Evolutionary conservation across 2,888 invertebrate species (phyloP), one percentile per base, ranked within the genome.

Genomic region (Rhagophthalmus giganteus): DNA sequence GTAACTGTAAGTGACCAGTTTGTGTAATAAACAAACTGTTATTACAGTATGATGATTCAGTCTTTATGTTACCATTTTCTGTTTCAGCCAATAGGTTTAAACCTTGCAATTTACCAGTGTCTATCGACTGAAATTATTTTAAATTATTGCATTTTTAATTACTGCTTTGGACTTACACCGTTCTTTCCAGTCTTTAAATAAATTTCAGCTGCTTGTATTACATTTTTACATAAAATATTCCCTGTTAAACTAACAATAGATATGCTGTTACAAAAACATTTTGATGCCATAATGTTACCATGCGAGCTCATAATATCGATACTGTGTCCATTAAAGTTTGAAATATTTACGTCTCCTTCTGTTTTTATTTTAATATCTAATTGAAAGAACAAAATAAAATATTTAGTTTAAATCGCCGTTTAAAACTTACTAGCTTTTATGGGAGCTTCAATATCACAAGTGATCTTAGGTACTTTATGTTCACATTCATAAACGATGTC

Each of bases 341-440:
- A 62, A 6, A 72, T 55, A 44, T 50, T 54, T 42, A 73, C 62
- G 42, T 62, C 60, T 6, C 69, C 67, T n/a, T n/a, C n/a, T 37
- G 55, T 54, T 15, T 51, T 31, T 25, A 67, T 65, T 24, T 55
- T 55, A 35, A 60, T 24, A 64, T 30, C 10, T 16, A 45, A 34
- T 28, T 27, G 7, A 6, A 25, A 8, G 9, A 3, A 33, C 16
- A 11, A 3, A 16, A 47, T 14, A 40, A 20, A 25, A 16, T 16
- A 12, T 37, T 14, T 15, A 15, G n/a, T n/a, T n/a, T n/a, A n/a
- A n/a, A n/a, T 11, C 6, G 2, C 14, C 27, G 16, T 30, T 8
- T 35, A 15, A 28, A 32, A 61, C 64, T 55, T 63, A 72, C 72
- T 71, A 38, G 72, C 69, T 68, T 73, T 73, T 8, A 72, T 60